Percentiles rank a stretch among this genome's conserved stretches.
Evolutionary conservation across 1,140 invertebrate species (phyloP).

Genomic region (Lanistes nyassanus): DNA sequence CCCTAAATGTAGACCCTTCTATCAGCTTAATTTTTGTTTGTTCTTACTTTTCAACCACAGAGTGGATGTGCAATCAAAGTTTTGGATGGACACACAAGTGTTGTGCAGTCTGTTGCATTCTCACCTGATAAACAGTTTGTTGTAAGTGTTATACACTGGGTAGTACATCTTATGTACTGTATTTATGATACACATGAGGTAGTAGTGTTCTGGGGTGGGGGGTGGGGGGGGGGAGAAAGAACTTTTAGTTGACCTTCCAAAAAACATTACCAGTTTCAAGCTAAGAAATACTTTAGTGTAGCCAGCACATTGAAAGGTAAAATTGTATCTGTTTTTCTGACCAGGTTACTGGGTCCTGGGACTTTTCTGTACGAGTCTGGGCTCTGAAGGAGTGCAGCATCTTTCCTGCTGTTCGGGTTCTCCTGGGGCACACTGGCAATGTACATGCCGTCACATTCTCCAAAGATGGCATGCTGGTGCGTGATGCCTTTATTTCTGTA

Average conservation of each 20-base stretch:
- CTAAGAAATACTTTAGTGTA: too few relatives aligned
- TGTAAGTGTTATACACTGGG: constrained; percentile 51
- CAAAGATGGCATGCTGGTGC: constrained; percentile 63
- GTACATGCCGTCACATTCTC: constrained; percentile 62
- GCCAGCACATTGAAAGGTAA: background rate
- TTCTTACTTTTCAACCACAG: constrained; percentile 36
- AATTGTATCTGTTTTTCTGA: constrained; percentile 19
- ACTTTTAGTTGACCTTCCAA: too few relatives aligned
- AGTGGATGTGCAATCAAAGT: constrained; percentile 49
- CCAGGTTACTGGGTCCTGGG: constrained; percentile 65
- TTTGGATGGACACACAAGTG: constrained; percentile 54
- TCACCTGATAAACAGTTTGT: constrained; percentile 49
- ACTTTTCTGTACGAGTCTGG: constrained; percentile 50
- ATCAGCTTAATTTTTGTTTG: background rate
- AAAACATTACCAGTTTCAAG: too few relatives aligned
- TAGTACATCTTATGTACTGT: too few relatives aligned
- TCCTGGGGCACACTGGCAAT: constrained; percentile 61
- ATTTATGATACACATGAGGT: too few relatives aligned
- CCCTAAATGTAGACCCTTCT: background rate
- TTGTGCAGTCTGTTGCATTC: constrained; percentile 62
- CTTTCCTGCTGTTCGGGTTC: constrained; percentile 30
- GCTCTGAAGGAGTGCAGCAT: background rate
- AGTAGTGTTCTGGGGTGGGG: too few relatives aligned
- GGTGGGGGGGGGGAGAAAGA: too few relatives aligned
- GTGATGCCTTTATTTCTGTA: constrained; percentile 4